Conservation (phyloP, 2,888 invertebrate genomes). For the Microplitis manilae region DNA sequence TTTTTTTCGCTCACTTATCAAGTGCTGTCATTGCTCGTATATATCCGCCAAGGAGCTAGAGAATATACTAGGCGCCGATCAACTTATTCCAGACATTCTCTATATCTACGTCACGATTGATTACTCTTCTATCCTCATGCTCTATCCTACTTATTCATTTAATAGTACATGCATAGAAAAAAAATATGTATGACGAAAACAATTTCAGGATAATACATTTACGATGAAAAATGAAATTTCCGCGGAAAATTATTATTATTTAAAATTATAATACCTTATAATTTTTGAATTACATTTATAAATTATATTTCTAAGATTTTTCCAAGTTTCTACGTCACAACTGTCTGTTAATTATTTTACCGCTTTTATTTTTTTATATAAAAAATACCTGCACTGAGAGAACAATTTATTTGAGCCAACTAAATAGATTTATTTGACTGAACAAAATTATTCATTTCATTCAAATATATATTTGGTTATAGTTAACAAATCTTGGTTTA, state of each 20-base stretch:
- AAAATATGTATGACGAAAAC: not conserved
- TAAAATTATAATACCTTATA: no score
- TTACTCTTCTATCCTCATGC: not conserved
- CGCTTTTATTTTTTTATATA: not conserved
- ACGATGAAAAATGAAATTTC: not conserved
- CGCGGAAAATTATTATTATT: no score
- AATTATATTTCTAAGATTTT: no score
- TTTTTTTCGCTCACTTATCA: not conserved
- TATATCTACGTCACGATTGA: conserved; percentile 13
- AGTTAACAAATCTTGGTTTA: no score
- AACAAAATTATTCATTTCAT: no score
- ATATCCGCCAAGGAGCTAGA: not conserved
- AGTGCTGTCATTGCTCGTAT: not conserved
- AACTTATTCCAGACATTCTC: not conserved
- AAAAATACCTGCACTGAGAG: not conserved
- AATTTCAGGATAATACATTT: not conserved
- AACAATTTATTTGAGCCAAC: no score
- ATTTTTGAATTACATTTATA: no score
- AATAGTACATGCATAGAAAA: not conserved
- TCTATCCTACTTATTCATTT: not conserved
- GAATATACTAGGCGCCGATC: not conserved
- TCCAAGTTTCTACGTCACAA: no score
- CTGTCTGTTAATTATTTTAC: no score
- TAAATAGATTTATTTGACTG: no score
- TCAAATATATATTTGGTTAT: no score